These are phyloP conservation scores for Chymomyza amoena DNA, from an alignment of 2,888 invertebrate genomes.

Conservation along the genomic window DNA sequence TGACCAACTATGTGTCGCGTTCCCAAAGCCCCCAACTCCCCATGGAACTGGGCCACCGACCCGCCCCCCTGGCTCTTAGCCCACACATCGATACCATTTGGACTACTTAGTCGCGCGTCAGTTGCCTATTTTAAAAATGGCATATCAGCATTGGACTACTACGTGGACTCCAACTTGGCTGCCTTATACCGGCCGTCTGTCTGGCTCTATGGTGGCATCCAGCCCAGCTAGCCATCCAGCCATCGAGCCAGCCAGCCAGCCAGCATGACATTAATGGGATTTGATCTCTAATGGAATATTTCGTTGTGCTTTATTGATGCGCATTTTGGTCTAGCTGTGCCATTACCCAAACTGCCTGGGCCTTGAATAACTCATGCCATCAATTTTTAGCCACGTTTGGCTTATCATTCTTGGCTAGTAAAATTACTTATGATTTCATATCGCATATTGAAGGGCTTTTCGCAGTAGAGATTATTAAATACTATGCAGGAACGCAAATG, in stretches of 20 bases:
- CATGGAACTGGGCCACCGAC: constrained; percentile 30
- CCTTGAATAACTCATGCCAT: neutral
- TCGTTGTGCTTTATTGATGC: constrained; percentile 44
- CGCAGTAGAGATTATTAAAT: no score
- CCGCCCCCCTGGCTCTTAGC: neutral
- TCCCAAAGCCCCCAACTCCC: neutral
- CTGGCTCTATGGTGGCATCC: neutral
- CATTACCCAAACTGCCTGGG: neutral
- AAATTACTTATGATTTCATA: neutral
- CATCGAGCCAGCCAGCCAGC: neutral
- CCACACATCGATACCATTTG: constrained; percentile 35
- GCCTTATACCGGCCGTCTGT: neutral
- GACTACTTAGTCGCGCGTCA: neutral
- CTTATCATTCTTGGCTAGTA: neutral
- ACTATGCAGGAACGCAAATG: no score
- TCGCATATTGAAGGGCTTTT: no score
- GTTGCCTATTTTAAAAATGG: neutral
- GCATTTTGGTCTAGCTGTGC: neutral
- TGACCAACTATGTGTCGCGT: constrained; percentile 9
- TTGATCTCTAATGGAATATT: constrained; percentile 56
- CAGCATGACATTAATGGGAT: constrained; percentile 44
- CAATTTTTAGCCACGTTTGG: neutral
- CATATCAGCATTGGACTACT: constrained; percentile 21
- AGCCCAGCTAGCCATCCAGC: neutral
- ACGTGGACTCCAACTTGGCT: constrained; percentile 28